phyloP scores from a whole-genome alignment of 2,797 vertebrate genomes.

The Uromys caudimaculatus region DNA sequence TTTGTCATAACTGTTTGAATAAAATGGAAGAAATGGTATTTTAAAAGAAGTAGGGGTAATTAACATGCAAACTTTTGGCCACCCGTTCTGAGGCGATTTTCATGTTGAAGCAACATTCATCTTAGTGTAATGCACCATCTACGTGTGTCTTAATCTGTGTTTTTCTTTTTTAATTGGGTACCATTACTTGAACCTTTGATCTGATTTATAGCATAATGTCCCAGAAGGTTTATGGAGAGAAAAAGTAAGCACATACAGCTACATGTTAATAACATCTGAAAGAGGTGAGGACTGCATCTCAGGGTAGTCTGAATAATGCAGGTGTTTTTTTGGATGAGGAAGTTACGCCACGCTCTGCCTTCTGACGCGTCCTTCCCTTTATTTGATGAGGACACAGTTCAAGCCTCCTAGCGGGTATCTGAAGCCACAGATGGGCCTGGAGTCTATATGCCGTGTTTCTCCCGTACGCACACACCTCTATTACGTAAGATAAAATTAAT shows the following conservation, averaged over 20 bases:
- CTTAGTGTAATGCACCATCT: slow-evolving; percentile 25
- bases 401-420: neutral
- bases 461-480: neutral
- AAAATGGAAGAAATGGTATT: slow-evolving; percentile 36
- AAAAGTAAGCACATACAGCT: neutral
- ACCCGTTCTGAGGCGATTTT: slow-evolving; percentile 62
- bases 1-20: slow-evolving; percentile 30
- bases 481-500: neutral
- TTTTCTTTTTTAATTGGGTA: slow-evolving; percentile 61
- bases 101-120: slow-evolving; percentile 73
- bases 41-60: slow-evolving; percentile 47
- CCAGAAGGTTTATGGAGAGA: slow-evolving; percentile 51
- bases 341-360: neutral
- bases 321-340: neutral
- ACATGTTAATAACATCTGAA: slow-evolving; percentile 44
- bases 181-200: slow-evolving; percentile 60
- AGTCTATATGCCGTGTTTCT: neutral
- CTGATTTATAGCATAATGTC: slow-evolving; percentile 71
- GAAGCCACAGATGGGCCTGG: neutral
- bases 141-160: slow-evolving; percentile 36
- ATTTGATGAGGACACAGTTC: neutral
- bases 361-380: neutral
- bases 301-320: neutral
- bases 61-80: slow-evolving; percentile 57
- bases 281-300: neutral